Percentiles rank a stretch among this genome's conserved stretches.
Conservation (phyloP, 2,888 invertebrate genomes). For the Pachycephus smyrnensis region DNA sequence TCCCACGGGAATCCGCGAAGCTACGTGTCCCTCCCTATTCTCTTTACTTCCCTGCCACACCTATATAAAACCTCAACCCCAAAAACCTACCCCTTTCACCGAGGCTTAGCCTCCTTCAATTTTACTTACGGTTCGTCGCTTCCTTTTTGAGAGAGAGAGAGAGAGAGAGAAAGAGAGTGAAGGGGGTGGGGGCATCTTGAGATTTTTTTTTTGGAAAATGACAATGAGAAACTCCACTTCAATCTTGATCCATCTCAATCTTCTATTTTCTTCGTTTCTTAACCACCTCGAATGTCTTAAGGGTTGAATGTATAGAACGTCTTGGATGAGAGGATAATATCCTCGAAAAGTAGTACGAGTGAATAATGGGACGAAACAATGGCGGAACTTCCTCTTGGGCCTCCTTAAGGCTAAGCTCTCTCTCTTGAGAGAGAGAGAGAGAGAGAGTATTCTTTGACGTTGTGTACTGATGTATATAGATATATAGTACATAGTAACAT, state of each 20-base stretch:
- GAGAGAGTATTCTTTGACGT: conserved; percentile 42
- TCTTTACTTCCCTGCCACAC: too few species aligned
- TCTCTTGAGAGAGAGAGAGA: too few species aligned
- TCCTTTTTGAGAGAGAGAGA: too few species aligned
- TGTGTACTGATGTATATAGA: background rate
- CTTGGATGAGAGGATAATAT: conserved; percentile 25
- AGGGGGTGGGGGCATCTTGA: too few species aligned
- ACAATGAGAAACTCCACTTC: background rate
- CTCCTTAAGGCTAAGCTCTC: conserved; percentile 16
- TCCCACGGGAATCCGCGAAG: too few species aligned
- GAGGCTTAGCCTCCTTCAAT: too few species aligned
- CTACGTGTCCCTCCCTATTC: too few species aligned
- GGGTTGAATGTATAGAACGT: background rate
- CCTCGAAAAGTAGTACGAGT: conserved; percentile 52
- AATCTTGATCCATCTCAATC: background rate
- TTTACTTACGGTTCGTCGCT: too few species aligned
- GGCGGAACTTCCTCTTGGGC: conserved; percentile 23
- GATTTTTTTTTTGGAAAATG: too few species aligned
- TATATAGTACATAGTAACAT: background rate
- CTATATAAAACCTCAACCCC: too few species aligned
- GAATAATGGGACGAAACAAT: conserved; percentile 54
- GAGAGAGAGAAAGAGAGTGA: too few species aligned
- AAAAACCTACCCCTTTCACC: too few species aligned
- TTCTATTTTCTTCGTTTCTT: background rate
- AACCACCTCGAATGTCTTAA: background rate